A percentile compares a stretch with the other conserved stretches of the same genome.
These are phyloP conservation scores for Hirtodrosophila alboralis DNA, from an alignment of 2,888 invertebrate genomes.

Conservation along the genomic window DNA sequence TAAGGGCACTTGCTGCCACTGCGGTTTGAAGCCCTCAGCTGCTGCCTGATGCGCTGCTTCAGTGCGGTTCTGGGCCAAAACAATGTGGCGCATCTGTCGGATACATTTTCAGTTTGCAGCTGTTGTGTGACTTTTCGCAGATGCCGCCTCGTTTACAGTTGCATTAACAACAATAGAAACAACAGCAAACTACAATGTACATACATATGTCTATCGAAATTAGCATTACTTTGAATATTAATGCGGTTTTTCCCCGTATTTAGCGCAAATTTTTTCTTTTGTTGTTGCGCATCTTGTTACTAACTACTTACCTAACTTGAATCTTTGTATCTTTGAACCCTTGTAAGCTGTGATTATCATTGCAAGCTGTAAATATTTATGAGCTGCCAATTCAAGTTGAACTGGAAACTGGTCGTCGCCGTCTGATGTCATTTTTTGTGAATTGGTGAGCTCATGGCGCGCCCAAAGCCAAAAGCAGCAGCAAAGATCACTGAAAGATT, in stretches of 20 bases:
- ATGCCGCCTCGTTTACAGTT: constrained; percentile 55
- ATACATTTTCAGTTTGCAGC: constrained; percentile 33
- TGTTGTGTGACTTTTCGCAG: constrained; percentile 62
- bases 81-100: constrained; percentile 64
- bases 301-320: constrained; percentile 19
- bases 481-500: constrained; percentile 23
- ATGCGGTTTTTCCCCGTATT: constrained; percentile 35
- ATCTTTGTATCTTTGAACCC: constrained; percentile 38
- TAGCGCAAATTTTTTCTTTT: neutral
- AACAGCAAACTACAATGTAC: constrained; percentile 19
- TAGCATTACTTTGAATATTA: constrained; percentile 74
- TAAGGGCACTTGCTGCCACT: constrained; percentile 59
- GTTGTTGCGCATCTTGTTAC: constrained; percentile 29
- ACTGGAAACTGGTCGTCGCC: constrained; percentile 48
- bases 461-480: constrained; percentile 34
- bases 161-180: constrained; percentile 17
- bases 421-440: constrained; percentile 40
- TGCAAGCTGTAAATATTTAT: constrained; percentile 72
- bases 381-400: constrained; percentile 73
- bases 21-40: constrained; percentile 17
- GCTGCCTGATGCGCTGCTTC: constrained; percentile 57
- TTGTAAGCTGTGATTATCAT: constrained; percentile 29
- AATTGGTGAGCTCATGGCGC: constrained; percentile 64
- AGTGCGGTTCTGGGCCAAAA: constrained; percentile 75
- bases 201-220: constrained; percentile 54